Percentiles rank a stretch among this genome's conserved stretches.
Evolutionary conservation across 2,888 invertebrate genomes (phyloP).

Genomic region (Drosophila robusta): DNA sequence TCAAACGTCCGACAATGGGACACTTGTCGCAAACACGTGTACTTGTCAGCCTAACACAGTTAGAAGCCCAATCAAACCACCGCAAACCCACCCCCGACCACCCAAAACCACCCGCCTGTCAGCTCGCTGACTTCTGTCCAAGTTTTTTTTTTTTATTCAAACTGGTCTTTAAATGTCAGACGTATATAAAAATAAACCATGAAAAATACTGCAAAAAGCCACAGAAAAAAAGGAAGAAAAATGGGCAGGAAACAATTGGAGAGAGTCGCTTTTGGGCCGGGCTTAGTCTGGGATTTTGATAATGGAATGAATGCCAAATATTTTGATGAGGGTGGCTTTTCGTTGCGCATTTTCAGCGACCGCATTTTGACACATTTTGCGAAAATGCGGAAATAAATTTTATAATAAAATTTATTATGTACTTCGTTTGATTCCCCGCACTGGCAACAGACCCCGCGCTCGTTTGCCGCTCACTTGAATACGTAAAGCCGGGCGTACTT

Average conservation of each 20-base stretch:
- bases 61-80: conserved; percentile 39
- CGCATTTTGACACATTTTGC: conserved; percentile 77
- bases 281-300: conserved; percentile 76
- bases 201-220: conserved; percentile 29
- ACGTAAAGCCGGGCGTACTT: conserved; percentile 24
- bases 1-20: conserved; percentile 72
- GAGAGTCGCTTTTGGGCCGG: conserved; percentile 27
- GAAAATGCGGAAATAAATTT: conserved; percentile 69
- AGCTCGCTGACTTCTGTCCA: conserved; percentile 55
- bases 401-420: conserved; percentile 81
- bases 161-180: conserved; percentile 54
- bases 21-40: conserved; percentile 81
- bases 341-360: conserved; percentile 49
- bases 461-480: conserved; percentile 68
- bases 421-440: conserved; percentile 49
- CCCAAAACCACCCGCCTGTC: conserved; percentile 44
- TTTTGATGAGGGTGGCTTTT: conserved; percentile 75
- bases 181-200: conserved; percentile 30
- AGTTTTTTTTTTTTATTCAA: conserved; percentile 57
- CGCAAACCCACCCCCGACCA: conserved; percentile 16
- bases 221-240: conserved; percentile 6
- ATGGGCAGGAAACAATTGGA: conserved; percentile 24
- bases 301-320: conserved; percentile 83
- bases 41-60: conserved; percentile 80
- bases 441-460: conserved; percentile 1